These are phyloP conservation scores for Achatina immaculata DNA, from an alignment of 1,140 invertebrate genomes.

Conservation along the genomic window DNA sequence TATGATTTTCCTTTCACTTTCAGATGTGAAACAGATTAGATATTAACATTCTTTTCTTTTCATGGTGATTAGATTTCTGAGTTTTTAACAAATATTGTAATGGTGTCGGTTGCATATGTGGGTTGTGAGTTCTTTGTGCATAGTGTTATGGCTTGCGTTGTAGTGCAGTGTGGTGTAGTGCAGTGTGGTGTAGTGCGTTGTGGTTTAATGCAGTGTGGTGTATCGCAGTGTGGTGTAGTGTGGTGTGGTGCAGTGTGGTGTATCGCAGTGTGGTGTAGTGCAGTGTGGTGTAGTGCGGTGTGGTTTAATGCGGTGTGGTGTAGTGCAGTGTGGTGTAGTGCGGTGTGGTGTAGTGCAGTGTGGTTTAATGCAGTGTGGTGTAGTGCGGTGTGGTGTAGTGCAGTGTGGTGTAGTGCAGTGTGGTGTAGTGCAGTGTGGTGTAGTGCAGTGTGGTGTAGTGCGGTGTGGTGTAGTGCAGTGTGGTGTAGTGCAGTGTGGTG, in stretches of 20 bases:
- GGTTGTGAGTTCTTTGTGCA: background rate
- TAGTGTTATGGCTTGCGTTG: background rate
- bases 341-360: slow-evolving; percentile 2
- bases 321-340: slow-evolving; percentile 4
- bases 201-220: too few relatives aligned
- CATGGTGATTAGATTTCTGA: too few relatives aligned
- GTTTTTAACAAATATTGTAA: too few relatives aligned
- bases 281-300: slow-evolving; percentile 39
- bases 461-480: slow-evolving; percentile 29
- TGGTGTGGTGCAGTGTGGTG: slow-evolving; percentile 44
- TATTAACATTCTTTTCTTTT: too few relatives aligned
- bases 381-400: slow-evolving; percentile 36
- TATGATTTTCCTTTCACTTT: too few relatives aligned
- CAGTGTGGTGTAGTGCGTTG: background rate
- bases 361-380: slow-evolving; percentile 29
- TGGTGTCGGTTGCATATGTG: background rate
- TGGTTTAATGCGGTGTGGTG: too few relatives aligned
- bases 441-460: slow-evolving; percentile 36
- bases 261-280: slow-evolving; percentile 38
- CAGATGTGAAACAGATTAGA: too few relatives aligned
- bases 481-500: slow-evolving; percentile 35
- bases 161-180: background rate
- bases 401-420: slow-evolving; percentile 37
- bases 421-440: slow-evolving; percentile 39
- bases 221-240: slow-evolving; percentile 41